Evolutionary conservation across 2,113 vertebrate genomes (phyloP).

Genomic region (Hippocampus guttulatus): DNA sequence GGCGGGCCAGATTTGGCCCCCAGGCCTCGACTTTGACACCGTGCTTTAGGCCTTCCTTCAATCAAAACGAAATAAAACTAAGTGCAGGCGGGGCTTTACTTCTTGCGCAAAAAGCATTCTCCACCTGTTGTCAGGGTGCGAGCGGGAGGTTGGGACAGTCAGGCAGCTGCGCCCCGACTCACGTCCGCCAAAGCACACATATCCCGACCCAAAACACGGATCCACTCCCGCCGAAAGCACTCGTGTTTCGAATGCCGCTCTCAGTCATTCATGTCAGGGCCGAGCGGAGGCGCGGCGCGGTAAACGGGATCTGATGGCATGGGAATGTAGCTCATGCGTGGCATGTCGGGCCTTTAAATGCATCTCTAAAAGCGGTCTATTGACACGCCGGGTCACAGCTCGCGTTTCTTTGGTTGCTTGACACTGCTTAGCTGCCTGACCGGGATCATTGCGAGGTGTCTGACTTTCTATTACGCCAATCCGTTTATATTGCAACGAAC

Average conservation of each 20-base stretch:
- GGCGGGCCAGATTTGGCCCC: too few relatives aligned
- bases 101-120: background rate
- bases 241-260: conserved; percentile 14
- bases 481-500: background rate
- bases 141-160: conserved; percentile 33
- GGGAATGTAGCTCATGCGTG: conserved; percentile 55
- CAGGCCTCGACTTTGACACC: too few relatives aligned
- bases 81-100: background rate
- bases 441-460: conserved; percentile 5
- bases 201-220: conserved; percentile 19
- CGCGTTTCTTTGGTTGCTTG: conserved; percentile 27
- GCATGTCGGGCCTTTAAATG: conserved; percentile 53
- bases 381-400: conserved; percentile 39
- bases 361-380: conserved; percentile 44
- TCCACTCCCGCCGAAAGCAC: conserved; percentile 13
- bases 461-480: background rate
- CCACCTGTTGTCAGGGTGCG: conserved; percentile 59
- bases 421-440: conserved; percentile 13
- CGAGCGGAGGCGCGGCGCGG: conserved; percentile 5
- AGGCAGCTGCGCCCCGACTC: conserved; percentile 55
- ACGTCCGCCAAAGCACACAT: conserved; percentile 16
- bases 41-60: background rate
- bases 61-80: background rate
- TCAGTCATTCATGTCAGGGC: conserved; percentile 10
- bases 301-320: conserved; percentile 32